Base-by-base conservation (phyloP, 2,888 invertebrate genomes). In the Drosophila atripex region DNA sequence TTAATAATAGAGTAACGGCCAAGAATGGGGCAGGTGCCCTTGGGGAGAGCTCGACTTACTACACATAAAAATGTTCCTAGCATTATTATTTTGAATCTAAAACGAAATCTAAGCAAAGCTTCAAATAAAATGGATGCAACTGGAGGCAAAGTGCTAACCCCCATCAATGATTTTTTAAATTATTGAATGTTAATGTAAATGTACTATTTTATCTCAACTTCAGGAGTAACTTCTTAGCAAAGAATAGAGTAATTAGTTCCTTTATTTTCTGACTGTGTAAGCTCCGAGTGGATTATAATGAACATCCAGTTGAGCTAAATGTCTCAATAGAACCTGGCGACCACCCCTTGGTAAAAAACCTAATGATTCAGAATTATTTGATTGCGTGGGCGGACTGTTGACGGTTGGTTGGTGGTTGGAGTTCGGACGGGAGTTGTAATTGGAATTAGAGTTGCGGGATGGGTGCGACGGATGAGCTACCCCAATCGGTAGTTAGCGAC, bases 291-390 rank as follows among this genome's bases (percentile, higher is more conserved):
- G 78, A 83, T 88, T 86, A 86, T 88, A 87, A 88, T 88, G 84
- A 88, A 86, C 84, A 80, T 76, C 82, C 84, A 86, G 88, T 87
- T 88, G 65, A 84, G 75, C 84, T 77, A 76, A 88, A 86, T 86
- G 80, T 86, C 84, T 88, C 84, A 84, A 86, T 88, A 73, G 77
- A 74, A 59, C 38, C 45, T 53, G 46, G 61, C 16, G 52, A 56
- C 70, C 71, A 66, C 69, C 73, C 73, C 58, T 52, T 45, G 61
- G 52, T 65, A 73, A 74, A 74, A 77, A 82, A 88, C 78, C 76
- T 88, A 90, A 90, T 90, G 89, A 89, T 76, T 85, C 77, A 80
- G 87, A 88, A 88, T 88, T 79, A 86, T 89, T 90, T 89, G 89
- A 90, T 89, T 88, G 88, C 80, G 89, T 88, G 89, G 90, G 90